Base-by-base conservation (phyloP, 2,888 invertebrate genomes). In the Archips xylosteana region DNA sequence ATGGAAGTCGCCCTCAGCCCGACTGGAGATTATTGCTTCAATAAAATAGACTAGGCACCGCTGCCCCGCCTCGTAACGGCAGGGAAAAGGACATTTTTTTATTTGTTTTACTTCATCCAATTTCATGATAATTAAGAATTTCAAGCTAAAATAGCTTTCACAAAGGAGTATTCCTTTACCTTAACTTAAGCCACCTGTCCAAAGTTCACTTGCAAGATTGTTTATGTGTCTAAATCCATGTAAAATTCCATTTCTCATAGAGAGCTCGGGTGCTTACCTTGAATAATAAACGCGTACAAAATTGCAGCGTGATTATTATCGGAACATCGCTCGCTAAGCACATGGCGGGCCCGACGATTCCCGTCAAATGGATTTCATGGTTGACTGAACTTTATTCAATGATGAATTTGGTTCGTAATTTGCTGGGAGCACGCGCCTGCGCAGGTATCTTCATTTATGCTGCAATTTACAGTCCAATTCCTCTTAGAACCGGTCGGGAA, bases 1-100 rank as follows among this genome's bases (percentile, higher is more conserved):
- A 68, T 62, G 45, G 62, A 54, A 62, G 60, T 65, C 32, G 10
- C 60, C 51, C 61, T 54, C 12, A n/a, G 34, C 77, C 75, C 76
- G 60, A 70, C 76, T 77, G 67, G 70, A 76, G 76, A 78, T 82
- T 79, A 78, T 80, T 75, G 76, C 78, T 59, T 74, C 70, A 57
- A 71, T 75, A 82, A 78, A 78, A 81, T 76, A 78, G 78, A 71
- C 34, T 42, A 39, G 42, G 67, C 12, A 54, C 67, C 54, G 39
- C n/a, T 39, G 36, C 63, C 23, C 42, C 9, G 34, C 45, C 65
- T 60, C 51, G 34, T 66, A 54, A 45, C 54, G 42, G 42, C 39
- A 39, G 39, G 64, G 47, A 64, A 71, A 66, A 15, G 45, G 64
- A 36, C 59, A 49, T 47, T 45, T 70, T 61, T 39, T 32, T 42